Conservation (phyloP, 2,113 vertebrate species). For the Antechinus stuartii region DNA sequence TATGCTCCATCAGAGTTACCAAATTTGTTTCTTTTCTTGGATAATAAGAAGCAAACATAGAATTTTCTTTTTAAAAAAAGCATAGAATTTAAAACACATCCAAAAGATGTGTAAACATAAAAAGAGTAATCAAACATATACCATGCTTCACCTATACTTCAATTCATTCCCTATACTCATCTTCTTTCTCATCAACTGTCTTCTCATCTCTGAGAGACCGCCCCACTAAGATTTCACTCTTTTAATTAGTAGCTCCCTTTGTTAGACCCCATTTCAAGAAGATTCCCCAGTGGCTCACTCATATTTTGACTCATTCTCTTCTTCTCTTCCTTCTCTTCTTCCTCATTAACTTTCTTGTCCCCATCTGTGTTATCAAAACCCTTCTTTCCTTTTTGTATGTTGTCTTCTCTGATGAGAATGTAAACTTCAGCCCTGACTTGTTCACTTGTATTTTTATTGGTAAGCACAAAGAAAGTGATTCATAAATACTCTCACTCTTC, state of each 20-base stretch:
- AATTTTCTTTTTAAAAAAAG: neutral
- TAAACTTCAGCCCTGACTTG: neutral
- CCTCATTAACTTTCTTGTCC: neutral
- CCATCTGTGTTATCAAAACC: neutral
- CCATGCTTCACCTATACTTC: neutral
- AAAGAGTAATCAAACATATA: neutral
- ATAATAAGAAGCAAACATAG: no score
- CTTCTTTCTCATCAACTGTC: neutral
- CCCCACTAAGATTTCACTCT: neutral
- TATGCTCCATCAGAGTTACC: neutral
- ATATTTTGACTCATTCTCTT: no score
- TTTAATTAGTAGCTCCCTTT: neutral
- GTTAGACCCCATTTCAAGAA: neutral
- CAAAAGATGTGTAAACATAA: neutral
- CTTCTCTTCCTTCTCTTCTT: neutral
- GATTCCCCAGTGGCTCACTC: neutral
- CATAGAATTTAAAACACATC: neutral
- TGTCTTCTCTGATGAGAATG: neutral
- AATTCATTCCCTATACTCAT: neutral
- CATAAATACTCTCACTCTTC: neutral
- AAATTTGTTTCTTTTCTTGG: neutral
- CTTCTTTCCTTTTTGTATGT: neutral
- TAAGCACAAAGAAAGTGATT: neutral
- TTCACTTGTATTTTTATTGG: neutral
- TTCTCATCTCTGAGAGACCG: neutral